Conservation (phyloP, 2,113 vertebrate species). For the Emydura subglobosa region DNA sequence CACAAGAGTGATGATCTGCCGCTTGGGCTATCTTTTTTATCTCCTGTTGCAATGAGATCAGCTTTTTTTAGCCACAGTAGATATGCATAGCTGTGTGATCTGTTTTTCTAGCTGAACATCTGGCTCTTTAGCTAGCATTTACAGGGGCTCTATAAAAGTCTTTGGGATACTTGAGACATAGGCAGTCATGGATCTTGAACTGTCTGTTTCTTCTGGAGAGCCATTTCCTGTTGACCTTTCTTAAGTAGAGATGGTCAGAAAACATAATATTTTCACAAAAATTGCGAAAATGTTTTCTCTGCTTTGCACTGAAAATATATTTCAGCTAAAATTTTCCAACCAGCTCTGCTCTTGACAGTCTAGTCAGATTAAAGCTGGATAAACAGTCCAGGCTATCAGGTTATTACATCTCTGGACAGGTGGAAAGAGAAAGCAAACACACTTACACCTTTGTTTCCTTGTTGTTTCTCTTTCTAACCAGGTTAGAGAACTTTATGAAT, state of each 20-base stretch:
- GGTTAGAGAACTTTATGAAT: conserved; percentile 59
- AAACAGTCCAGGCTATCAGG: conserved; percentile 66
- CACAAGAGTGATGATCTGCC: neutral
- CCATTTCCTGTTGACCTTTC: conserved; percentile 63
- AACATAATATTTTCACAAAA: conserved; percentile 63
- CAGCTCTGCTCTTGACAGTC: conserved; percentile 49
- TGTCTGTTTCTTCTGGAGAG: conserved; percentile 54
- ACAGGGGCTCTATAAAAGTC: conserved; percentile 27
- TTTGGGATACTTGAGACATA: conserved; percentile 63
- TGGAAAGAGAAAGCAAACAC: conserved; percentile 69
- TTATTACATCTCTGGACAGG: conserved; percentile 68
- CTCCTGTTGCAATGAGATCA: neutral
- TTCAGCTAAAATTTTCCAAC: conserved; percentile 73
- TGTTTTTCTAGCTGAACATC: conserved; percentile 43
- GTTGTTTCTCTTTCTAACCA: conserved; percentile 60
- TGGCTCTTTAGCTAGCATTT: conserved; percentile 33
- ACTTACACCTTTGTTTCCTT: conserved; percentile 68
- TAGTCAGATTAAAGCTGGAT: conserved; percentile 54
- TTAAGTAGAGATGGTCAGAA: conserved; percentile 64
- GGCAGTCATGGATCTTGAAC: conserved; percentile 17
- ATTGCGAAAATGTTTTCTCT: conserved; percentile 72
- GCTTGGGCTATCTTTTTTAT: neutral
- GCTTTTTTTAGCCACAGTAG: neutral
- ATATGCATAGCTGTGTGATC: conserved; percentile 11
- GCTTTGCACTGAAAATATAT: conserved; percentile 53